Evolutionary conservation across 2,888 invertebrate genomes (phyloP).

Genomic region (Oscheius myriophilus): DNA sequence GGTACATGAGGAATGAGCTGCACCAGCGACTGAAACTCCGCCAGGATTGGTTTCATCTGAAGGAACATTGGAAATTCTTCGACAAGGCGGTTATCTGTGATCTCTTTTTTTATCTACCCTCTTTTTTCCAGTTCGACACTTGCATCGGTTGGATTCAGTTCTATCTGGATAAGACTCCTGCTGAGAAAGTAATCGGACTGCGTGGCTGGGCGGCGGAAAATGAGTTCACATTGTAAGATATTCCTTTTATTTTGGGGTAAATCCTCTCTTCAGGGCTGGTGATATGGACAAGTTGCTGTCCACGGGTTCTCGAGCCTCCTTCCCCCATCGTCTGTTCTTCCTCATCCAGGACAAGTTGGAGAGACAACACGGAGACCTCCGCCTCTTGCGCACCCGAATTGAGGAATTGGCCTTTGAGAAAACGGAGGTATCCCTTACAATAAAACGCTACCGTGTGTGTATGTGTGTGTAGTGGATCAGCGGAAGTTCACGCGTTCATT

Average conservation of each 20-base stretch:
- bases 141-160: constrained; percentile 7
- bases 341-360: constrained; percentile 6
- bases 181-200: background rate
- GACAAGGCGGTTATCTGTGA: constrained; percentile 1
- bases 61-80: constrained; percentile 1
- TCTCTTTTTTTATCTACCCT: background rate
- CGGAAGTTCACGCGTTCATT: too few relatives aligned
- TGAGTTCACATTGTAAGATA: constrained; percentile 4
- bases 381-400: too few relatives aligned
- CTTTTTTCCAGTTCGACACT: constrained; percentile 7
- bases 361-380: constrained; percentile 16
- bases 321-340: constrained; percentile 6
- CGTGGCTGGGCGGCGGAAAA: background rate
- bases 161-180: background rate
- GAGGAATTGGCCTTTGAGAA: too few relatives aligned
- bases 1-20: constrained; percentile 6
- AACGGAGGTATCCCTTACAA: too few relatives aligned
- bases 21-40: background rate
- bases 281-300: background rate
- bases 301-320: background rate
- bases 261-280: background rate
- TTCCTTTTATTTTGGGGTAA: background rate
- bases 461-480: too few relatives aligned
- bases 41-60: background rate
- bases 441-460: too few relatives aligned